These are phyloP conservation scores for Mellilla xanthometata DNA, from an alignment of 2,888 invertebrate genomes.

Conservation along the genomic window DNA sequence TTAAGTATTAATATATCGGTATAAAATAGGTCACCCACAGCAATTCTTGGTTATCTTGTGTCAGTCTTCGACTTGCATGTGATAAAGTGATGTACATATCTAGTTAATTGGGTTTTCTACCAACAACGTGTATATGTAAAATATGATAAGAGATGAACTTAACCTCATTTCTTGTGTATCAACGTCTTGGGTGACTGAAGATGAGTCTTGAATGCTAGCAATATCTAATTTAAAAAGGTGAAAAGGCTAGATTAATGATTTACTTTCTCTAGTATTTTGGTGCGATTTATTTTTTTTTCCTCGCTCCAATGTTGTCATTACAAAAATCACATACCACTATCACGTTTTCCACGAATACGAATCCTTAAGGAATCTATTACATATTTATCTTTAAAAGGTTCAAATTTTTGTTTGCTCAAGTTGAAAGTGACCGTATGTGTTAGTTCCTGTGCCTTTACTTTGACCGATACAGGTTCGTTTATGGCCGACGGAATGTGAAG, in stretches of 20 bases:
- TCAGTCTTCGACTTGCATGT: slow-evolving; percentile 3
- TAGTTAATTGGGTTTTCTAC: slow-evolving; percentile 25
- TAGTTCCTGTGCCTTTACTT: slow-evolving; percentile 31
- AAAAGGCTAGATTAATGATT: no score
- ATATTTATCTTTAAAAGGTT: background rate
- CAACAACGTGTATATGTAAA: slow-evolving; percentile 27
- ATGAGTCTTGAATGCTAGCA: slow-evolving; percentile 5
- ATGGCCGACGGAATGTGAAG: slow-evolving; percentile 44
- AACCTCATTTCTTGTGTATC: slow-evolving; percentile 42
- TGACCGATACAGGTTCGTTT: slow-evolving; percentile 38
- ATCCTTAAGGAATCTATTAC: no score
- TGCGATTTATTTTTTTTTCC: no score
- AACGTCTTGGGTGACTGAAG: slow-evolving; percentile 27
- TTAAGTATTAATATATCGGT: no score
- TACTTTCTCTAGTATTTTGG: no score
- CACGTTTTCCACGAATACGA: no score
- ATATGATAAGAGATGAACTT: slow-evolving; percentile 39
- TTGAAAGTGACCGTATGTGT: slow-evolving; percentile 23
- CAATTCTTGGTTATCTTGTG: no score
- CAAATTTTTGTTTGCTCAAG: slow-evolving; percentile 16
- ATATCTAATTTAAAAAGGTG: no score
- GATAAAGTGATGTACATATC: slow-evolving; percentile 15
- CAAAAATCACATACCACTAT: no score
- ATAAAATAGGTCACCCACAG: no score
- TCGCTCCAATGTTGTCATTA: no score